Evolutionary conservation across 2,888 invertebrate species (phyloP).

Genomic region (Drosophila niveifrons): DNA sequence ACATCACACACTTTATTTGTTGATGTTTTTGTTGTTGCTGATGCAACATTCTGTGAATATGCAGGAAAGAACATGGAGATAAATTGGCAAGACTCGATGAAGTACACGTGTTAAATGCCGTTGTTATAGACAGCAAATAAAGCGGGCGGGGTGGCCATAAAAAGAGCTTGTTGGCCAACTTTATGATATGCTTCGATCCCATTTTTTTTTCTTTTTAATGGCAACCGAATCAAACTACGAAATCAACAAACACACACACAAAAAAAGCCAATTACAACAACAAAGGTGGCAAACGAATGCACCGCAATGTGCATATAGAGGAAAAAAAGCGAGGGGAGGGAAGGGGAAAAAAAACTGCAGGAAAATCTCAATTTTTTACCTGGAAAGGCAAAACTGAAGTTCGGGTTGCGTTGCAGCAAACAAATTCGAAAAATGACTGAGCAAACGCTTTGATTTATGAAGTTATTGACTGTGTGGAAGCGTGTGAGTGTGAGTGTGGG

Average conservation of each 20-base stretch:
- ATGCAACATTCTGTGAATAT: too few species aligned
- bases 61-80: background rate
- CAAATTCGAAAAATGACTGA: slow-evolving; percentile 80
- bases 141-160: background rate
- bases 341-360: slow-evolving; percentile 14
- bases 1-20: too few species aligned
- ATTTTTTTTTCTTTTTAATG: slow-evolving; percentile 8
- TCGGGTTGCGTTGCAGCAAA: slow-evolving; percentile 67
- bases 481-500: slow-evolving; percentile 17
- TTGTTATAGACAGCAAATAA: slow-evolving; percentile 11
- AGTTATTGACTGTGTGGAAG: slow-evolving; percentile 64
- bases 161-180: slow-evolving; percentile 12
- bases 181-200: slow-evolving; percentile 5
- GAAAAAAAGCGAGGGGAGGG: too few species aligned
- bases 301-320: slow-evolving; percentile 6
- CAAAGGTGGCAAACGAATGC: slow-evolving; percentile 8
- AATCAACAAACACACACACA: slow-evolving; percentile 5
- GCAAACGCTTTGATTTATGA: slow-evolving; percentile 81
- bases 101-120: slow-evolving; percentile 6
- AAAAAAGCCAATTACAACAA: slow-evolving; percentile 38
- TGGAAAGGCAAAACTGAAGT: slow-evolving; percentile 5
- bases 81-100: background rate
- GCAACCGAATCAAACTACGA: background rate
- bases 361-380: background rate
- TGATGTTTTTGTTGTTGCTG: too few species aligned